Percentiles rank a stretch among this genome's conserved stretches.
These are phyloP conservation scores for Phylloscopus collybita DNA, from an alignment of 2,797 vertebrate species.

Conservation along the genomic window DNA sequence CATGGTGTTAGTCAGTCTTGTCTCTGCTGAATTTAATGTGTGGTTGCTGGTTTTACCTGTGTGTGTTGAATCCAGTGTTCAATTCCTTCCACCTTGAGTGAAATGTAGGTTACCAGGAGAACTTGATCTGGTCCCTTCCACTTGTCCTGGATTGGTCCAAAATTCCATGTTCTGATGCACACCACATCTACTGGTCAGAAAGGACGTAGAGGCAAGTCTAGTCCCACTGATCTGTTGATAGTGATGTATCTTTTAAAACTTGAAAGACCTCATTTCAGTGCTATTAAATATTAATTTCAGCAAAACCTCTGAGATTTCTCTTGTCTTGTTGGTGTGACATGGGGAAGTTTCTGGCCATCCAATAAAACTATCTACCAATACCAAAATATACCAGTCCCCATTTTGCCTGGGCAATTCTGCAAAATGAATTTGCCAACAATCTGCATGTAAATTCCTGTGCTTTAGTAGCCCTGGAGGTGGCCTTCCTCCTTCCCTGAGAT, in stretches of 20 bases:
- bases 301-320: not conserved
- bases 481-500: not conserved
- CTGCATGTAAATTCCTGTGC: not conserved
- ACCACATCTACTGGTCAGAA: not conserved
- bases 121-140: not conserved
- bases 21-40: not conserved
- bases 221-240: not conserved
- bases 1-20: not conserved
- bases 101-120: not conserved
- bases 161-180: not conserved
- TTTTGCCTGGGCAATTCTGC: not conserved
- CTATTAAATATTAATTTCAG: not conserved
- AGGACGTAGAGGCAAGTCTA: not conserved
- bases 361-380: not conserved
- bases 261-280: not conserved
- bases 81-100: not conserved
- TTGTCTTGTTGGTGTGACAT: not conserved
- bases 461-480: not conserved
- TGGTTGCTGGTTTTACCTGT: not conserved
- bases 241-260: not conserved
- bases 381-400: not conserved
- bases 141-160: not conserved
- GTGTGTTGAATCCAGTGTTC: not conserved
- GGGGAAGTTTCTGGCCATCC: not conserved
- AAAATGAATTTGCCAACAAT: not conserved